Percentiles rank a stretch among this genome's conserved stretches.
Conservation (phyloP, 1,140 invertebrate species). For the Pseudomyrmex cubaensis region DNA sequence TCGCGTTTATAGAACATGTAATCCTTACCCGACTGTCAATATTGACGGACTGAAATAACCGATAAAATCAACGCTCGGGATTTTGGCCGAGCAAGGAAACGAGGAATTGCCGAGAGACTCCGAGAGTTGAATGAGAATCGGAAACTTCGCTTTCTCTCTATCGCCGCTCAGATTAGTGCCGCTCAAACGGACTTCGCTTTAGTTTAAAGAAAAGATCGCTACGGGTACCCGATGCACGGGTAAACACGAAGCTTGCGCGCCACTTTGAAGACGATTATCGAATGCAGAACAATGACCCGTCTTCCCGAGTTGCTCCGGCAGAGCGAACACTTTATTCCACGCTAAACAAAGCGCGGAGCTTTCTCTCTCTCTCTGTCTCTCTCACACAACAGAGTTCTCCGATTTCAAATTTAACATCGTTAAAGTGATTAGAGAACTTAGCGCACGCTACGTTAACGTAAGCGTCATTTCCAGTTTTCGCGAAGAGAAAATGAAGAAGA, state of each 20-base stretch:
- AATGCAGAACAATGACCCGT: conserved; percentile 61
- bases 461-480: background rate
- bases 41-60: conserved; percentile 34
- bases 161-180: conserved; percentile 68
- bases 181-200: conserved; percentile 73
- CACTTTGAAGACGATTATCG: conserved; percentile 63
- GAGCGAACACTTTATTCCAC: conserved; percentile 47
- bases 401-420: conserved; percentile 45
- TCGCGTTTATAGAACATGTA: no score
- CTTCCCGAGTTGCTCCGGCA: conserved; percentile 36
- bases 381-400: conserved; percentile 18
- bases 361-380: background rate
- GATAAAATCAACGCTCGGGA: conserved; percentile 34
- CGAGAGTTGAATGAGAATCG: conserved; percentile 25
- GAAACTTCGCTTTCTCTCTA: conserved; percentile 53
- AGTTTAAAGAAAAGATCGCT: conserved; percentile 59
- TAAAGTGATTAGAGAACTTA: conserved; percentile 42
- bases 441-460: background rate
- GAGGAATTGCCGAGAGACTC: background rate
- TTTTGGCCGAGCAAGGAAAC: conserved; percentile 14
- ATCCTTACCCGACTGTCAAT: background rate
- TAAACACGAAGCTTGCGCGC: conserved; percentile 40
- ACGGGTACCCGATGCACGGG: conserved; percentile 25
- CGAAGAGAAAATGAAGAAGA: background rate
- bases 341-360: conserved; percentile 9